Evolutionary conservation across 2,797 vertebrate genomes (phyloP).

Genomic region (Darevskia nairensis): DNA sequence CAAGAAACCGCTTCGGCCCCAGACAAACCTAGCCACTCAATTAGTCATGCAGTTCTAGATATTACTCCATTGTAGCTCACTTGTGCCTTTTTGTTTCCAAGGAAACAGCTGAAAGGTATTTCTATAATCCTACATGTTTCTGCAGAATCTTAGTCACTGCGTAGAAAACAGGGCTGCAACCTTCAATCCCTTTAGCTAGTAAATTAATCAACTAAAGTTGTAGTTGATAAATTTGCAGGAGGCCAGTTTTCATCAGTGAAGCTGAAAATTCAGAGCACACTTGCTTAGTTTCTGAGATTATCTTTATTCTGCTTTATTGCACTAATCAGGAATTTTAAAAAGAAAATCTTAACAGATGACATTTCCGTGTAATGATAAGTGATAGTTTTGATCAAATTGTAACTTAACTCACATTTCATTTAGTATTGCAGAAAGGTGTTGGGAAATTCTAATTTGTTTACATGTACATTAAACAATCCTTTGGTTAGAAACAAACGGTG

Average conservation of each 20-base stretch:
- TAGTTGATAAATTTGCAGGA: background rate
- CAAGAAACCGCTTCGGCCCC: conserved; percentile 21
- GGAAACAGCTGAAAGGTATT: conserved; percentile 27
- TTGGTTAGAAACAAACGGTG: background rate
- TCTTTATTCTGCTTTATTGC: background rate
- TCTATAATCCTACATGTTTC: conserved; percentile 38
- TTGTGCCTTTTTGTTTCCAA: conserved; percentile 35
- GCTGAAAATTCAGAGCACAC: background rate
- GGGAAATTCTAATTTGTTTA: background rate
- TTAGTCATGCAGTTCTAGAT: conserved; percentile 30
- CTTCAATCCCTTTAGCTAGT: no score
- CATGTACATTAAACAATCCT: background rate
- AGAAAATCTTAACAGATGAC: background rate
- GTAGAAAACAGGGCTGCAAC: background rate
- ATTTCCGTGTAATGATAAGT: background rate
- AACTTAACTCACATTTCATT: background rate
- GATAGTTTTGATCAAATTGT: background rate
- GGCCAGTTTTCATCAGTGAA: background rate
- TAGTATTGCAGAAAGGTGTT: background rate
- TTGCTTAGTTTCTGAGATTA: background rate
- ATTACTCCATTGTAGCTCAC: background rate
- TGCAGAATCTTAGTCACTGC: background rate
- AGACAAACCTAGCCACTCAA: background rate
- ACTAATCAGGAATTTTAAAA: background rate
- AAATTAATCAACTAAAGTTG: background rate